Evolutionary conservation across 2,113 vertebrate species (phyloP), one percentile per base, ranked within the genome.

Genomic region (Forbesichthys agassizii): DNA sequence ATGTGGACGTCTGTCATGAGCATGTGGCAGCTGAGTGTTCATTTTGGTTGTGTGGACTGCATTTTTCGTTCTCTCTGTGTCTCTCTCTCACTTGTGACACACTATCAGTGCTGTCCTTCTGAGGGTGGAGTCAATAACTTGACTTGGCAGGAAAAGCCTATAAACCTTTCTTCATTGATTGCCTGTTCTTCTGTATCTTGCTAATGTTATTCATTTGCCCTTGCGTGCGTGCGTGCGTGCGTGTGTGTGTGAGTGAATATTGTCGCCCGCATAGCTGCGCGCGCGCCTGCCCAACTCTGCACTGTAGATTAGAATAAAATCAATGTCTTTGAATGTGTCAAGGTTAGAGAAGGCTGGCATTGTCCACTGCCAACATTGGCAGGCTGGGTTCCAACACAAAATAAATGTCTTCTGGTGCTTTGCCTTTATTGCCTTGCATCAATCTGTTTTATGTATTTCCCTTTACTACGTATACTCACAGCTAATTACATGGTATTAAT

Each of bases 251-350:
- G 65, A 13, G 53, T 48, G 36, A 27, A 27, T 27, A 27, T 27
- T 65, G 68, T 61, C 27, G 27, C 1, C 27, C 2, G 27, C 1
- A 27, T 27, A 27, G 27, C 27, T 65, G 46, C 48, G 36, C 57
- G 27, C 11, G 47, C 61, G 61, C 77, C 72, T 80, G 63, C 67
- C 8, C 9, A 33, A 48, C 52, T 8, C 1, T 73, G 51, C 14
- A 69, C 72, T 86, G 70, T 64, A 86, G 76, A 91, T 88, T 86
- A 88, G 74, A 68, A 72, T 58, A 64, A 78, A 77, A 89, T 90
- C 84, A 81, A 83, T 90, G 81, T 74, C 74, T 88, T 85, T 84
- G 77, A 81, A 78, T 78, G 71, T 88, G 81, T 87, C 80, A 89
- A 83, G 82, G 80, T 88, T 83, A 75, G 75, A 81, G 63, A 71